These are phyloP conservation scores for Nasonovia ribisnigri DNA, from an alignment of 2,888 invertebrate species.

Conservation along the genomic window DNA sequence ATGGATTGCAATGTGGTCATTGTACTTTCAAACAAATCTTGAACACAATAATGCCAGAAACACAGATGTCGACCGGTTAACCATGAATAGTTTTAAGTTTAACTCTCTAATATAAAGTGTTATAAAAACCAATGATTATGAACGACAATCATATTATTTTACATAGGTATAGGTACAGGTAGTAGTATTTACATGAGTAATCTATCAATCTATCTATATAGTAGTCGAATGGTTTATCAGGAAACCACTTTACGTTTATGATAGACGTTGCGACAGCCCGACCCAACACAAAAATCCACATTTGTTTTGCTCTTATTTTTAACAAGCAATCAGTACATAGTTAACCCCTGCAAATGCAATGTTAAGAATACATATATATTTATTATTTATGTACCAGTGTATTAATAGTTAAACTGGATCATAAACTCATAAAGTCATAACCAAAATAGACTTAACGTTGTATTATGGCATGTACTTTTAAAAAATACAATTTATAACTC, in stretches of 20 bases:
- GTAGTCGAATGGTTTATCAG: not conserved
- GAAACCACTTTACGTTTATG: conserved; percentile 2
- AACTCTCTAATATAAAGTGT: not conserved
- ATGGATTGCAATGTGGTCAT: not conserved
- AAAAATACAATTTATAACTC: not conserved
- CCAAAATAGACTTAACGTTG: not conserved
- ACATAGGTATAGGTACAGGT: not conserved
- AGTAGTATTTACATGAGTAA: no score
- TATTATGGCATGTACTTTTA: not conserved
- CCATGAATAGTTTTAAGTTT: not conserved
- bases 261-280: not conserved
- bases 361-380: not conserved
- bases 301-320: not conserved
- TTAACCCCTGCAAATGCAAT: not conserved
- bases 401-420: not conserved
- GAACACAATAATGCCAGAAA: not conserved
- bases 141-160: not conserved
- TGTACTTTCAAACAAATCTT: not conserved
- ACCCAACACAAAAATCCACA: not conserved
- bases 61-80: not conserved
- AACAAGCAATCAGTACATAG: not conserved
- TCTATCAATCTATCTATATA: no score
- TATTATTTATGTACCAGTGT: not conserved
- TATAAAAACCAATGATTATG: not conserved
- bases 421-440: not conserved